These are phyloP conservation scores for Trachelus stipa DNA, from an alignment of 2,888 invertebrate species.

Conservation along the genomic window DNA sequence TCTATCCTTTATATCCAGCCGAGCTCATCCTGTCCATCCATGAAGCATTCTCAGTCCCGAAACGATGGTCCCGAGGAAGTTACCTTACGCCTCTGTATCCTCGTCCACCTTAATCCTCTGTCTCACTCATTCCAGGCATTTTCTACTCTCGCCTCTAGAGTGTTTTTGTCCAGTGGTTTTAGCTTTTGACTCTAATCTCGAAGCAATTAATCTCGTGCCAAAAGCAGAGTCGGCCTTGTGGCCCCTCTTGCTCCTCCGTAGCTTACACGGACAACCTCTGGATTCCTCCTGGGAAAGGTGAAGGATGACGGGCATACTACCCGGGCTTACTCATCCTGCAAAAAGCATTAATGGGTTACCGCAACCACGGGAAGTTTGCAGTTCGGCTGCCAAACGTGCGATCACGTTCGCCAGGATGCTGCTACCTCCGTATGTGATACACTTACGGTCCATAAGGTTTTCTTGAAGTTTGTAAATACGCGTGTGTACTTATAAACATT, in stretches of 20 bases:
- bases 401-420: neutral
- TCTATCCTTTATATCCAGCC: neutral
- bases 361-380: neutral
- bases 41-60: neutral
- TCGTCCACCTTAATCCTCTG: neutral
- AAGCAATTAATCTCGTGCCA: slow-evolving; percentile 43
- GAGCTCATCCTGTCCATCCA: neutral
- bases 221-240: slow-evolving; percentile 25
- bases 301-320: neutral
- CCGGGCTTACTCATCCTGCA: neutral
- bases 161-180: slow-evolving; percentile 21
- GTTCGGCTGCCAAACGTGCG: neutral
- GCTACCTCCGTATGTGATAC: neutral
- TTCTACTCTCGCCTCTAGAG: neutral
- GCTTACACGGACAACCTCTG: neutral
- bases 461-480: neutral
- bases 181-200: slow-evolving; percentile 40
- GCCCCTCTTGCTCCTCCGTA: neutral
- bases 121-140: neutral
- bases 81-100: neutral
- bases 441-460: neutral
- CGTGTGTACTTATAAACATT: too few species aligned
- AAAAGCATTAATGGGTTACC: neutral
- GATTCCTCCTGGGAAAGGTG: slow-evolving; percentile 4
- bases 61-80: neutral